Evolutionary conservation across 2,888 invertebrate species (phyloP), one percentile per base, ranked within the genome.

Genomic region (Zygogramma bicolorata): DNA sequence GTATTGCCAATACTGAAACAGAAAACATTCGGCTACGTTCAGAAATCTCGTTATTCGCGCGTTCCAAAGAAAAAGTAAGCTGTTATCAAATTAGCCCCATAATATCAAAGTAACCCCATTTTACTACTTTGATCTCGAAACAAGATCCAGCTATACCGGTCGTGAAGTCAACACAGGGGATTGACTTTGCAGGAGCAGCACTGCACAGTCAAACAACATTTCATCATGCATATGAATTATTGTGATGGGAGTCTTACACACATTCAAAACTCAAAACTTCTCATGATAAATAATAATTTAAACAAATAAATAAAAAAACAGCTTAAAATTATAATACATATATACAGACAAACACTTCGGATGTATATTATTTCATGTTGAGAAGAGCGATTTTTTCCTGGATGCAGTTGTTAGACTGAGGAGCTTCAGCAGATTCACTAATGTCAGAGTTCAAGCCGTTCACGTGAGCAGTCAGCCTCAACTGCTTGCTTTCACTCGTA

Each of bases 391-490:
- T 82, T 49, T 63, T 63, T 27, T 63, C 63, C 18, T 63, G 63
- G 18, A 63, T 27, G 40, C 42, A 63, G 72, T 80, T 82, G 70
- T 81, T 80, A 65, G 81, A 77, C 42, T 81, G 79, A 27, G 82
- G 82, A 58, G 83, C 79, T 58, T 85, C 84, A 59, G 82, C 81
- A 49, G 76, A 72, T 73, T 85, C 85, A 71, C 83, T 83, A 63
- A 84, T 81, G 70, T 85, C 85, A 38, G 85, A 80, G 74, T 85
- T 84, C 42, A 85, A 76, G 71, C 84, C 84, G 72, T 85, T 85
- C 49, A 84, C 80, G 71, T 83, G 84, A 40, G 81, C 79, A 60
- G 78, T 70, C 68, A 83, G 75, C 74, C 84, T 81, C 71, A 83
- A 80, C 75, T 83, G 84, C 81, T 86, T 86, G 73, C 78, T 81